Percentiles rank a stretch among this genome's conserved stretches.
Evolutionary conservation across 1,140 invertebrate species (phyloP).

Genomic region (Elysia chlorotica): DNA sequence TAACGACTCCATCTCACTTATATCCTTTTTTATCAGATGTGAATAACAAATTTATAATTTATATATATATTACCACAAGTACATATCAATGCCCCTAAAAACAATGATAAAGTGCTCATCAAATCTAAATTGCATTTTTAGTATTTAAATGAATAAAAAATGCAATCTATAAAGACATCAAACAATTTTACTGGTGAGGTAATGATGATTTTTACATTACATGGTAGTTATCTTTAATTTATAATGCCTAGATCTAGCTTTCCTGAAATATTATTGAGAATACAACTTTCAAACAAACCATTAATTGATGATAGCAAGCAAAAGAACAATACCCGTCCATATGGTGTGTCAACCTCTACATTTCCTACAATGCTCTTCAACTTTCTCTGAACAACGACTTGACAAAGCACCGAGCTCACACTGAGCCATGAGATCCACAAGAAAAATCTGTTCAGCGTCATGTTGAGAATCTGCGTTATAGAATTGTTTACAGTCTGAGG

Average conservation of each 20-base stretch:
- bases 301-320: background rate
- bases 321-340: background rate
- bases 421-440: background rate
- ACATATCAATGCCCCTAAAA: no score
- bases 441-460: background rate
- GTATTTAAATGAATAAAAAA: background rate
- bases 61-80: no score
- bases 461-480: background rate
- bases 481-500: background rate
- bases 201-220: background rate
- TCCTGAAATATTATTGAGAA: background rate
- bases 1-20: no score
- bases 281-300: background rate
- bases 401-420: background rate
- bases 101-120: no score
- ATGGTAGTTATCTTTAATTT: background rate
- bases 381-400: no score
- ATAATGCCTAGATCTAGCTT: background rate
- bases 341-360: constrained; percentile 2
- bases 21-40: no score
- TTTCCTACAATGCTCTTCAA: constrained; percentile 14
- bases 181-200: background rate
- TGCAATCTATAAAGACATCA: background rate
- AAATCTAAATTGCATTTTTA: no score
- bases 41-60: no score